phyloP scores from a whole-genome alignment of 2,888 invertebrate genomes.

The Hoplodrina ambigua region DNA sequence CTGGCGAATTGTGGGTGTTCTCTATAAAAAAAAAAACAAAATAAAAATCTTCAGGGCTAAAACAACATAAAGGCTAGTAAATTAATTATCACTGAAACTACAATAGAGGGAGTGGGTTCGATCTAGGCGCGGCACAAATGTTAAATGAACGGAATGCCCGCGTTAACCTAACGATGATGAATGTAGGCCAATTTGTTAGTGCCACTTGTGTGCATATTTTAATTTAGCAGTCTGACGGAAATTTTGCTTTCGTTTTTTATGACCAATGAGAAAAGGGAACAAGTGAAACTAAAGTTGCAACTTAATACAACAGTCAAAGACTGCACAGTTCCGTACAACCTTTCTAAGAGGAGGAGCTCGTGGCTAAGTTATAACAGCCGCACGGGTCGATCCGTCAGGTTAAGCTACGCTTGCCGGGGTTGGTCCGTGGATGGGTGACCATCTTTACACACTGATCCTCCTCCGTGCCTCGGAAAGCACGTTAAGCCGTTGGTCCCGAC shows the following conservation, averaged over 20 bases:
- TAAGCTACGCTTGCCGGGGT: no score
- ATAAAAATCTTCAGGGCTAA: constrained; percentile 17
- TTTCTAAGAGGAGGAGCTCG: no score
- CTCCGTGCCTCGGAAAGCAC: no score
- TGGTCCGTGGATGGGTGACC: no score
- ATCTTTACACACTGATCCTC: no score
- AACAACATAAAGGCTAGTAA: constrained; percentile 51
- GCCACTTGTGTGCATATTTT: constrained; percentile 62
- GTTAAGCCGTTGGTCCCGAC: no score
- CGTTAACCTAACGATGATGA: constrained; percentile 52
- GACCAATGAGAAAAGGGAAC: background rate
- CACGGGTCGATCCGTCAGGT: no score
- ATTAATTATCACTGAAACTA: constrained; percentile 56
- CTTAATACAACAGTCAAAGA: no score
- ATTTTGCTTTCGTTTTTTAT: constrained; percentile 34
- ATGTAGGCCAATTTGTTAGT: constrained; percentile 58
- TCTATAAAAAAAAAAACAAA: constrained; percentile 12
- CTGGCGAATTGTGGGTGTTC: no score
- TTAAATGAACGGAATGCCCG: constrained; percentile 65
- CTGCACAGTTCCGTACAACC: no score
- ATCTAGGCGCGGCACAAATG: constrained; percentile 62
- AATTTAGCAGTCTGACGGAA: constrained; percentile 47
- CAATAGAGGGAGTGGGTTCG: constrained; percentile 58
- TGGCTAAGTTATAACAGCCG: no score
- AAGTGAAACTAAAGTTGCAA: background rate